phyloP scores from a whole-genome alignment of 1,140 invertebrate species.

The Grapholita molesta region DNA sequence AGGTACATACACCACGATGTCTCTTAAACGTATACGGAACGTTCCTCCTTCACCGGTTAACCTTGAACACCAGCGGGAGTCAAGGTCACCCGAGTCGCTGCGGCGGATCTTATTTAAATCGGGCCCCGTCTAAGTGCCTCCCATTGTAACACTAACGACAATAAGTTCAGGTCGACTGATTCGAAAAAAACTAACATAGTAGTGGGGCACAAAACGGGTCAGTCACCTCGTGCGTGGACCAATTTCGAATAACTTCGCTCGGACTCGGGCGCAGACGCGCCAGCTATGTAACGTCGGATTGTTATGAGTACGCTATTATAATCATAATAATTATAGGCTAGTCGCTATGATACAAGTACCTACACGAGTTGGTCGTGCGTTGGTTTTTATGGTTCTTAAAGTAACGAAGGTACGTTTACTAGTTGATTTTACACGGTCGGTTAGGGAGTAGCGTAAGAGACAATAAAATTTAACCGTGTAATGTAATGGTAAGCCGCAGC shows the following conservation, averaged over 20 bases:
- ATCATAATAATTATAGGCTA: conserved; percentile 23
- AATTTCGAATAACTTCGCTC: conserved; percentile 52
- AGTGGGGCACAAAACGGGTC: conserved; percentile 49
- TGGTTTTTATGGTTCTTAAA: background rate
- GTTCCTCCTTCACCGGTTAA: conserved; percentile 27
- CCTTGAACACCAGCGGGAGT: conserved; percentile 47
- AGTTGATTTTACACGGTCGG: background rate
- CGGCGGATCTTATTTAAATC: conserved; percentile 34
- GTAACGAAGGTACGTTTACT: background rate
- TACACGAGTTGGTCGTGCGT: background rate
- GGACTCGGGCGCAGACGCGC: conserved; percentile 35
- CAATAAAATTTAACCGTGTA: background rate
- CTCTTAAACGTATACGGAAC: conserved; percentile 10
- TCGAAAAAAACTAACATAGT: conserved; percentile 47
- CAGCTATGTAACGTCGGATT: conserved; percentile 14
- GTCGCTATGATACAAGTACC: too few relatives aligned
- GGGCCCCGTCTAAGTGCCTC: conserved; percentile 41
- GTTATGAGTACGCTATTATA: conserved; percentile 24
- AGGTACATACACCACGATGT: background rate
- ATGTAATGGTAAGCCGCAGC: too few relatives aligned
- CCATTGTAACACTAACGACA: conserved; percentile 53
- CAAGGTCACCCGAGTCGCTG: conserved; percentile 45
- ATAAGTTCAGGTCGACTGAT: conserved; percentile 57
- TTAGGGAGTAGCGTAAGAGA: background rate
- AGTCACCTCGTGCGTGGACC: conserved; percentile 54